These are phyloP conservation scores for Phymorhynchus buccinoides DNA, from an alignment of 1,140 invertebrate genomes.

Conservation along the genomic window DNA sequence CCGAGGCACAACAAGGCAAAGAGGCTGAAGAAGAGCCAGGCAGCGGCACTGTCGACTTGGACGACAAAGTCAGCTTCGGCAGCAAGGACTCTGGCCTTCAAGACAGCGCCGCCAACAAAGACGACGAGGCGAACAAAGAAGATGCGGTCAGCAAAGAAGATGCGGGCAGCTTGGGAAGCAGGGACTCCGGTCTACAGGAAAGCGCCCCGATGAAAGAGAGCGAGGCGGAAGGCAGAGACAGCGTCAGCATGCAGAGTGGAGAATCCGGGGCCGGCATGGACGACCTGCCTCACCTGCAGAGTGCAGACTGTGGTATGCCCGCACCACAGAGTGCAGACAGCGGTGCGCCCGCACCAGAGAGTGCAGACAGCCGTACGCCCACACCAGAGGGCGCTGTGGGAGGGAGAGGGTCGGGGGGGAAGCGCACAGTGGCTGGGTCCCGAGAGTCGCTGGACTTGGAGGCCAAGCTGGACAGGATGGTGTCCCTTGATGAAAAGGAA, in stretches of 20 bases:
- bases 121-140: background rate
- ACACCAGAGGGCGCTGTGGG: background rate
- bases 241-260: constrained; percentile 14
- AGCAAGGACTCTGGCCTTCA: constrained; percentile 41
- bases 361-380: background rate
- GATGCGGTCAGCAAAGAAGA: background rate
- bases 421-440: background rate
- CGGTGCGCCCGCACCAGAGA: background rate
- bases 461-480: constrained; percentile 31
- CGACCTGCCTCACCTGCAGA: background rate
- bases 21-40: background rate
- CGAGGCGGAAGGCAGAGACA: background rate
- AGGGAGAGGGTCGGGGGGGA: background rate
- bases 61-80: constrained; percentile 18
- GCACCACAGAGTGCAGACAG: constrained; percentile 17
- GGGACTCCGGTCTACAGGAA: background rate
- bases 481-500: background rate
- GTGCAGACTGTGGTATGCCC: background rate
- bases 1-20: background rate
- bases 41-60: background rate
- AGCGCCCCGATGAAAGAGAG: background rate
- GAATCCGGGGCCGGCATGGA: background rate
- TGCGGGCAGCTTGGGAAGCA: constrained; percentile 4
- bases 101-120: constrained; percentile 15
- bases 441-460: constrained; percentile 32